Percentiles rank a stretch among this genome's conserved stretches.
phyloP scores from a whole-genome alignment of 2,888 invertebrate species.

The Gymnosoma rotundatum region DNA sequence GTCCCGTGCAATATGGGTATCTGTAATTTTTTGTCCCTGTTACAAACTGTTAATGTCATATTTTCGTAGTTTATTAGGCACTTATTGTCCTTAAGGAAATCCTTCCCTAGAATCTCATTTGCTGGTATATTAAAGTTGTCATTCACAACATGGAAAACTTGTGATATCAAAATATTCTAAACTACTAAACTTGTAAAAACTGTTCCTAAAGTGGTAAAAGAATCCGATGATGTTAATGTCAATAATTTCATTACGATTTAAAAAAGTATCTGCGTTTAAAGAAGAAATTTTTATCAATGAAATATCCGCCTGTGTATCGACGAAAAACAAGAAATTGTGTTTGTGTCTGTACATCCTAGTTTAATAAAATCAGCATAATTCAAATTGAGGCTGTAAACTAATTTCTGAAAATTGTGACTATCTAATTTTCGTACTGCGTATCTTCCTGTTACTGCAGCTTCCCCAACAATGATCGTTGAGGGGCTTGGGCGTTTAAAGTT shows the following conservation, averaged over 20 bases:
- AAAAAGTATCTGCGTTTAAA: background rate
- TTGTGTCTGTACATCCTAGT: background rate
- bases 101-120: background rate
- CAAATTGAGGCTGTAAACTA: constrained; percentile 14
- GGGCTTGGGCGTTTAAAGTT: constrained; percentile 19
- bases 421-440: too few relatives aligned
- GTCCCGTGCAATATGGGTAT: constrained; percentile 14
- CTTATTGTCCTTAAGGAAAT: constrained; percentile 16
- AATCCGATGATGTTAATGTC: background rate
- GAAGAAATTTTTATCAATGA: constrained; percentile 4
- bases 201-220: background rate
- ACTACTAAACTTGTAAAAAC: background rate
- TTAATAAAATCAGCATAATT: constrained; percentile 23
- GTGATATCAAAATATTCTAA: background rate
- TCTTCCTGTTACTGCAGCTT: background rate
- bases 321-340: background rate
- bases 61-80: constrained; percentile 14
- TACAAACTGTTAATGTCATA: background rate
- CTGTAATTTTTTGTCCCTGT: background rate
- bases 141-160: constrained; percentile 12
- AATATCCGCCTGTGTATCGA: background rate
- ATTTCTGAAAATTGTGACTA: background rate
- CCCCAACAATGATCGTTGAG: constrained; percentile 4
- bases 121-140: constrained; percentile 16
- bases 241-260: background rate